phyloP scores from a whole-genome alignment of 2,888 invertebrate species.

The Helobdella robusta region DNA sequence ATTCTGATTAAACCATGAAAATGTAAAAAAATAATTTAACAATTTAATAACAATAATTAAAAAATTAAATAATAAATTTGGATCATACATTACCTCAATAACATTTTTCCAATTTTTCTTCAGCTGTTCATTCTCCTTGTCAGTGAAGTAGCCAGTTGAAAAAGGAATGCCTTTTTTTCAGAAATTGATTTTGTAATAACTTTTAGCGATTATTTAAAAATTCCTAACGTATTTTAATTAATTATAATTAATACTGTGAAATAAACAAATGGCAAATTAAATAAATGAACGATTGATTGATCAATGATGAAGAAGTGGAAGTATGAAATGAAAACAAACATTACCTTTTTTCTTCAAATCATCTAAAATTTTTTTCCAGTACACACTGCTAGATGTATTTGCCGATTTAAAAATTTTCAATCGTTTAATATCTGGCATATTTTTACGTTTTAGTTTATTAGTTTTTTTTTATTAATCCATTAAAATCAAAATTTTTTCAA shows the following conservation, averaged over 20 bases:
- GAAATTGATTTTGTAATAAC: neutral
- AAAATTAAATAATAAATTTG: no score
- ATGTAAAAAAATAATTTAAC: no score
- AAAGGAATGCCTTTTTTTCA: conserved; percentile 11
- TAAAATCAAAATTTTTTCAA: no score
- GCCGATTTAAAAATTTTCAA: no score
- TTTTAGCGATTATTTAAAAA: neutral
- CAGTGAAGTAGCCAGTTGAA: conserved; percentile 13
- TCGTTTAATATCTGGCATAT: no score
- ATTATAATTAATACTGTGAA: neutral
- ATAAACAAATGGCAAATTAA: neutral
- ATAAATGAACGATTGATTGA: neutral
- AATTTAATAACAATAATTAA: no score
- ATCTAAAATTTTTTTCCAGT: conserved; percentile 11
- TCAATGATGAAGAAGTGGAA: neutral
- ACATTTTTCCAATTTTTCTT: conserved; percentile 14
- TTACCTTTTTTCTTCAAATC: conserved; percentile 5
- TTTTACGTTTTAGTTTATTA: no score
- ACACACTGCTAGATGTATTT: neutral
- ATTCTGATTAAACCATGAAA: no score
- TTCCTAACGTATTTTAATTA: neutral
- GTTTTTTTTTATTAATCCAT: no score
- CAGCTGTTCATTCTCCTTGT: conserved; percentile 14
- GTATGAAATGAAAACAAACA: neutral
- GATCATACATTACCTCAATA: conserved; percentile 16